These are phyloP conservation scores for Percopsis transmontana DNA, from an alignment of 2,113 vertebrate genomes.

Conservation along the genomic window DNA sequence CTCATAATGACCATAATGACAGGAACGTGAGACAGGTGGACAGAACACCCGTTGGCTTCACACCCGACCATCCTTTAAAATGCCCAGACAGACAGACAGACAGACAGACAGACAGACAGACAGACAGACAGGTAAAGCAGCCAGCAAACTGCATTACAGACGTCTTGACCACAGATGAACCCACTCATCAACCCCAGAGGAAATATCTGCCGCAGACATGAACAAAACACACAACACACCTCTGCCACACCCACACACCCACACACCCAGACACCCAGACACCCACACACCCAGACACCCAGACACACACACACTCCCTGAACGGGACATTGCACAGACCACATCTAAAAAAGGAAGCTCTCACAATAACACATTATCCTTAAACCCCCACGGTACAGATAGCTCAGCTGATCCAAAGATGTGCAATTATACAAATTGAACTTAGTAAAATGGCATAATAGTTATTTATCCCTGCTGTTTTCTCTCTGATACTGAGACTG, in stretches of 20 bases:
- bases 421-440: slow-evolving; percentile 21
- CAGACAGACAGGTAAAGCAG: neutral
- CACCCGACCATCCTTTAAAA: neutral
- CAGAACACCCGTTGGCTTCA: neutral
- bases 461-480: slow-evolving; percentile 22
- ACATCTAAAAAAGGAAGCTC: slow-evolving; percentile 37
- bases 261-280: slow-evolving; percentile 15
- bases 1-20: neutral
- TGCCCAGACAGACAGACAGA: neutral
- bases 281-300: slow-evolving; percentile 27
- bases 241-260: slow-evolving; percentile 33
- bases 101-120: neutral
- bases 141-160: neutral
- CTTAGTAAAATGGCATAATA: slow-evolving; percentile 28
- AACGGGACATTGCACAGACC: slow-evolving; percentile 28
- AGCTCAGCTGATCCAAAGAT: slow-evolving; percentile 15
- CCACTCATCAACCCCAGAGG: slow-evolving; percentile 10
- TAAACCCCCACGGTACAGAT: slow-evolving; percentile 2
- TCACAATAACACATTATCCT: slow-evolving; percentile 12
- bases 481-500: neutral
- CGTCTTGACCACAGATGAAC: slow-evolving; percentile 25
- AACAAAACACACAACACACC: slow-evolving; percentile 22
- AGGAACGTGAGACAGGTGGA: neutral
- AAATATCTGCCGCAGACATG: slow-evolving; percentile 29
- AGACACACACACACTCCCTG: neutral